Conservation (phyloP, 2,797 vertebrate species). For the Lacerta viridis region DNA sequence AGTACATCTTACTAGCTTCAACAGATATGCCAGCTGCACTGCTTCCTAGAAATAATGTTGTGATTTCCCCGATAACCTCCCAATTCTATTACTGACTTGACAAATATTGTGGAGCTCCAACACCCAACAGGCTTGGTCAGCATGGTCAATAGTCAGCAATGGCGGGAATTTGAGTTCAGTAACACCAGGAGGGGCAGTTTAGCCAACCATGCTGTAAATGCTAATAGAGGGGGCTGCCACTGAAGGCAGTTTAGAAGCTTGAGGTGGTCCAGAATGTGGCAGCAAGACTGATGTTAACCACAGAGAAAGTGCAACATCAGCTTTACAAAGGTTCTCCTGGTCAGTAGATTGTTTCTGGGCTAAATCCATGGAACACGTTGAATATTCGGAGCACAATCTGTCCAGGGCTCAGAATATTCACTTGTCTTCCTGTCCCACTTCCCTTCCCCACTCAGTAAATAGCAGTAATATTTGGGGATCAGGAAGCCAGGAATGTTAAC, state of each 20-base stretch:
- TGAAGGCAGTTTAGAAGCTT: background rate
- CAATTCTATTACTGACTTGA: background rate
- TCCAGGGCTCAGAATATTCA: background rate
- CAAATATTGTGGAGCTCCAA: too few species aligned
- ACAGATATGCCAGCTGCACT: too few species aligned
- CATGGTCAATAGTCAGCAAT: too few species aligned
- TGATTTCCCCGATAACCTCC: background rate
- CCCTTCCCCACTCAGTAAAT: too few species aligned
- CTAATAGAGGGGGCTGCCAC: background rate
- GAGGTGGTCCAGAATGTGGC: background rate
- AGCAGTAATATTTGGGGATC: too few species aligned
- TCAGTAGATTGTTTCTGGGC: background rate
- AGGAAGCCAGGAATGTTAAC: too few species aligned
- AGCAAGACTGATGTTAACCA: background rate
- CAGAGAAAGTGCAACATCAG: background rate
- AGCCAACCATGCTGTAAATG: too few species aligned
- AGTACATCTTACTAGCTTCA: background rate
- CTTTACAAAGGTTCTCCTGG: background rate
- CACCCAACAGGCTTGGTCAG: too few species aligned
- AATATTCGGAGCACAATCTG: background rate
- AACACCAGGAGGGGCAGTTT: too few species aligned
- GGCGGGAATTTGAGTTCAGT: too few species aligned
- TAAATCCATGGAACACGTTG: background rate
- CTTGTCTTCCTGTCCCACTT: too few species aligned
- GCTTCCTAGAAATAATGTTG: background rate